Base-by-base conservation (phyloP, 2,888 invertebrate genomes). In the Euphydryas editha region DNA sequence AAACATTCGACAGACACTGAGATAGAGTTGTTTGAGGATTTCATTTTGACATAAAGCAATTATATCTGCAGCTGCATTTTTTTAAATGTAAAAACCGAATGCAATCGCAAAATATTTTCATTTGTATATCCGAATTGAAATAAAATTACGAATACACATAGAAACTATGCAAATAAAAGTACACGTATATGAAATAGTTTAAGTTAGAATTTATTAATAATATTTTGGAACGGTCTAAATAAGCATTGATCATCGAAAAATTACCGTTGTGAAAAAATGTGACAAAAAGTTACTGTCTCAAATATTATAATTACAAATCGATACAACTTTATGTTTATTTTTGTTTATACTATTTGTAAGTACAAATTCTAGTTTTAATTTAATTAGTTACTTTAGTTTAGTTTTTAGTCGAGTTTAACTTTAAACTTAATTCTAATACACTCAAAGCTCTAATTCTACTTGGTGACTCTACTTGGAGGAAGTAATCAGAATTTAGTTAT, bases 301-400 rank as follows among this genome's bases (percentile, higher is more conserved):
- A 44, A 6, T 15, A n/a, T n/a, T n/a, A n/a, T n/a, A 30, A 30
- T 30, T 30, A 30, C 17, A 17, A 44, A 5, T n/a, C n/a, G 21
- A 3, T 13, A 49, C 47, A 21, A 21, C 13, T 49, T 49, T 8
- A 21, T 49, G 5, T 49, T 21, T 21, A 6, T 47, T 24, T 24
- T 21, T 49, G 21, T 24, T 17, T 17, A 51, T 24, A 51, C 24
- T 51, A 24, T 51, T 47, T 13, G 24, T n/a, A 24, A 51, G 24
- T 1, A 24, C 24, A 15, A 30, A 24, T 21, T 21, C 24, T n/a
- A 67, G 55, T 57, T 58, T 42, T 51, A 62, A 68, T 59, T 66
- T 68, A 62, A 68, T 71, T 71, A 65, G 59, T 62, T 59, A 15
- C 55, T 42, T 39, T 21, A 51, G 51, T 51, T 21, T 24, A 51